Base-by-base conservation (phyloP, 2,888 invertebrate species). In the Geophilus truncorum region DNA sequence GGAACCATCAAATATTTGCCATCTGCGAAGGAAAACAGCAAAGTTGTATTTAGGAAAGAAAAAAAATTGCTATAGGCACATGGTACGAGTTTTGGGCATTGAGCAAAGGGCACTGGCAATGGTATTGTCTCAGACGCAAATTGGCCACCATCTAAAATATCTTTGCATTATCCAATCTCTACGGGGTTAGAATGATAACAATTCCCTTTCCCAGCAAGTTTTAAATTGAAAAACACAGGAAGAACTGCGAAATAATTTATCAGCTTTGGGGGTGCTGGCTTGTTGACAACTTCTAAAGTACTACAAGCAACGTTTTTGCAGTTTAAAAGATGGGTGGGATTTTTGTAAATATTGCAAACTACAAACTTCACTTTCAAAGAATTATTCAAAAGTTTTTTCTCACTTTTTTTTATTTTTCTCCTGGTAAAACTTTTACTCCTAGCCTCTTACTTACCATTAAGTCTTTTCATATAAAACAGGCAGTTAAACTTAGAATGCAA, bases 1-100 rank as follows among this genome's bases (percentile, higher is more conserved):
- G 45, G 78, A 45, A 78, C 51, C 51, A 78, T 78, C 78, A 78
- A 34, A 40, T 78, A 78, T 78, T 78, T 78, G 40, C 78, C 78
- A 78, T 78, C 78, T 78, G 78, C 34, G 36, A 77, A 77, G 23
- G 77, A 77, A 32, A 70, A 70, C 70, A 70, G 25, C 70, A 70
- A 70, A 70, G 15, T 70, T 23, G 25, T 70, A 70, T 70, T 70
- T 70, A n/a, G 25, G 28, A 4, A 75, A 23, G 25, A 75, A 75
- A 75, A 23, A 36, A 77, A 77, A 70, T 70, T 28, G 25, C 15
- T 28, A 2, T n/a, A 25, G 70, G 70, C 25, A 70, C 25, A 70
- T 28, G 12, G 28, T 70, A 7, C 3, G 28, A 28, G 28, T 25
- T 18, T 6, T 3, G 10, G 25, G 28, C 25, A 70, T 25, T 70